Evolutionary conservation across 1,140 invertebrate genomes (phyloP), one percentile per base, ranked within the genome.

Genomic region (Cherax quadricarinatus): DNA sequence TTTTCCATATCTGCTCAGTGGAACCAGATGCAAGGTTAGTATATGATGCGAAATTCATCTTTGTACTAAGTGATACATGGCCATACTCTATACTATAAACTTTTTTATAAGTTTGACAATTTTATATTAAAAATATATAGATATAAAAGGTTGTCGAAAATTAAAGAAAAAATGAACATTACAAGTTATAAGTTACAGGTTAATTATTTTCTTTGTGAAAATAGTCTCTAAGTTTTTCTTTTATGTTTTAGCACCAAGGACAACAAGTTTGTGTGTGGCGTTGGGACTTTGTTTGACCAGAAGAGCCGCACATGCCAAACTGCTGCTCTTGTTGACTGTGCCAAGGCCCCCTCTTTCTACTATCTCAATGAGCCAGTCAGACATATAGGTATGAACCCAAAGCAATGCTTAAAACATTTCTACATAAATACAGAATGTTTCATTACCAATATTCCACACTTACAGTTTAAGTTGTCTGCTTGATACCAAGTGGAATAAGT

Each of bases 1-100:
- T 98, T 95, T 98, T 98, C 95, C 98, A 98, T 94, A 97, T 94
- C 66, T 94, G 94, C 90, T 91, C 93, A 10, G 86, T 91, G 73
- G 88, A 91, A 87, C 92, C 87, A 3, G 82, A 93, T 51, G 78
- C 80, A 24, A 89, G 92, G 93, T 94, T 66, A 84, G 62, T 66
- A 21, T 66, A 18, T 18, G 18, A 18, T 66, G 18, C 21, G 18
- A 66, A 21, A 21, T 66, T 66, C 18, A 18, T 66, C 18, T 66
- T 66, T 21, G 57, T 60, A 60, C 57, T 60, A 1, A 60, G 16
- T 1, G 57, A 60, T 60, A 60, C 57, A 16, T 60, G 14, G 14
- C 5, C 12, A 66, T 21, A 66, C 18, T 21, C 5, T 66, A 18
- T 66, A 66, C 62, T 18, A 66, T 21, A 21, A 66, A 18, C 5